phyloP scores from a whole-genome alignment of 2,888 invertebrate genomes.

The Megastigmus dorsalis region DNA sequence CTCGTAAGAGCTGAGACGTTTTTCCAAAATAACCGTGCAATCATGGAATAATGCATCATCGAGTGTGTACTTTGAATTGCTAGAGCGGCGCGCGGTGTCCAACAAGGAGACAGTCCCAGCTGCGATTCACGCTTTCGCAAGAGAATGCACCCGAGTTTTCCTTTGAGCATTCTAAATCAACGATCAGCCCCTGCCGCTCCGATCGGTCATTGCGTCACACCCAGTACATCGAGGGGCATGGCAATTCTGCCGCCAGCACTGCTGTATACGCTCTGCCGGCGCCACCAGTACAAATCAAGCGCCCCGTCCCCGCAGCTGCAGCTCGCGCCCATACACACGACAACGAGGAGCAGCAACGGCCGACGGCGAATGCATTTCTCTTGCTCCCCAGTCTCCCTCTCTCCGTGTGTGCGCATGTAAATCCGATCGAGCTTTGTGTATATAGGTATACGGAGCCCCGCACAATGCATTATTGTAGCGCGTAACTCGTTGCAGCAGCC shows the following conservation, averaged over 20 bases:
- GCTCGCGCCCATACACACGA: neutral
- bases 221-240: no score
- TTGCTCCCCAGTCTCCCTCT: neutral
- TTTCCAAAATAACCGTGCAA: no score
- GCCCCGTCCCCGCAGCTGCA: neutral
- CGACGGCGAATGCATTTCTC: slow-evolving; percentile 20
- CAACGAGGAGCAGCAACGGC: neutral
- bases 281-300: neutral
- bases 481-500: neutral
- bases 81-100: no score
- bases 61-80: no score
- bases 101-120: no score
- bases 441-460: no score
- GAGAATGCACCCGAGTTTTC: neutral
- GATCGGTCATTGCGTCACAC: neutral
- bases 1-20: no score
- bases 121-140: no score
- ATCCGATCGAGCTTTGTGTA: slow-evolving; percentile 37
- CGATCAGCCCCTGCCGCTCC: neutral
- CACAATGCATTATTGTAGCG: slow-evolving; percentile 20
- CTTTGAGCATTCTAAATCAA: neutral
- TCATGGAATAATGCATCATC: no score
- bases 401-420: neutral
- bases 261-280: no score
- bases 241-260: no score